These are phyloP conservation scores for Carettochelys insculpta DNA, from an alignment of 2,113 vertebrate species.

Conservation along the genomic window DNA sequence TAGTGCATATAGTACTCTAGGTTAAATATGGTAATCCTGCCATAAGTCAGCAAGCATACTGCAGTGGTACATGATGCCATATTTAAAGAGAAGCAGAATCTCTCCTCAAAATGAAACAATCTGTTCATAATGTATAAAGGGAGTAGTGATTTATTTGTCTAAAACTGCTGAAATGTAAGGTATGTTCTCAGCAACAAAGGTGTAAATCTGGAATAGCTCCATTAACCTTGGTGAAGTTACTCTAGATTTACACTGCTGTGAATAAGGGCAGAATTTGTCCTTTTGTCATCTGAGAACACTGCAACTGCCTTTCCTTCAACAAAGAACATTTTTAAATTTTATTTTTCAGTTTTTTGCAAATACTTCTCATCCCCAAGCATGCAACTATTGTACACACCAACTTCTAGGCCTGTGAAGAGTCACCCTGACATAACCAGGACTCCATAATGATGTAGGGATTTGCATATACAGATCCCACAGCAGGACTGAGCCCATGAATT, in stretches of 20 bases:
- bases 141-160: background rate
- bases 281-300: background rate
- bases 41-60: background rate
- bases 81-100: background rate
- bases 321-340: background rate
- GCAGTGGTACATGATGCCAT: background rate
- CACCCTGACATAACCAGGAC: background rate
- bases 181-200: background rate
- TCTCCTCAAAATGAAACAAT: background rate
- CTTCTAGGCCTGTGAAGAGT: background rate
- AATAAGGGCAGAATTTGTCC: background rate
- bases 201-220: background rate
- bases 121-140: background rate
- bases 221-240: background rate
- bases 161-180: background rate
- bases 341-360: background rate
- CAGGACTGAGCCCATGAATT: background rate
- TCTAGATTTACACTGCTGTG: background rate
- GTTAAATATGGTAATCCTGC: too few relatives aligned
- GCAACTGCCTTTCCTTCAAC: background rate
- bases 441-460: background rate
- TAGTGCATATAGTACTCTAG: too few relatives aligned
- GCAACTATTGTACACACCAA: background rate
- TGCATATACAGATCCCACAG: background rate
- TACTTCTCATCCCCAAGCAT: background rate